phyloP scores from a whole-genome alignment of 2,797 vertebrate genomes.

The Paguma larvata region DNA sequence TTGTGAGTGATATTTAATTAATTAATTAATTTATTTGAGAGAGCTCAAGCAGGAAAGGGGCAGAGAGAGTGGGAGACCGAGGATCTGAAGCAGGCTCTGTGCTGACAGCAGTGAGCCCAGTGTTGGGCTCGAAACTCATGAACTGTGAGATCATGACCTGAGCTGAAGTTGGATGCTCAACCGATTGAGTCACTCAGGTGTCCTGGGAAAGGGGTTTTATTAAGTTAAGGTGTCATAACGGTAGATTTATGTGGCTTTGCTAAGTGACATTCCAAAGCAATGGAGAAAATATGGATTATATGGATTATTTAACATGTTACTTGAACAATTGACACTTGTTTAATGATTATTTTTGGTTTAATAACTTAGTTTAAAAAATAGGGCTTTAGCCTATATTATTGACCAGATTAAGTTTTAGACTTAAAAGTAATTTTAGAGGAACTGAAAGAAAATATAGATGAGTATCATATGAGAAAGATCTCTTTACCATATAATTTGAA shows the following conservation, averaged over 20 bases:
- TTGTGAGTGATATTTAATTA: no score
- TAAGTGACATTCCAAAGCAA: background rate
- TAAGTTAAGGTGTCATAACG: background rate
- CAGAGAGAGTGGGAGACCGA: no score
- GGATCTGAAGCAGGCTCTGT: no score
- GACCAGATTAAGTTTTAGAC: background rate
- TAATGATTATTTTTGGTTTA: background rate
- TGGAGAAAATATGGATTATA: background rate
- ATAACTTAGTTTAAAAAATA: background rate
- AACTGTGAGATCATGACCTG: no score
- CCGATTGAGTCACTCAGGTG: no score
- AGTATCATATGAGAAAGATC: background rate
- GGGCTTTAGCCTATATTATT: background rate
- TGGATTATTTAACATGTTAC: background rate
- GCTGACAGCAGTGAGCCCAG: no score
- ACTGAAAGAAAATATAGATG: constrained; percentile 2
- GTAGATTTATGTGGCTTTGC: background rate
- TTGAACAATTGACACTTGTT: background rate
- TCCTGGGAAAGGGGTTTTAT: background rate
- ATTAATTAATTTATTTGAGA: no score
- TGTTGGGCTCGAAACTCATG: no score
- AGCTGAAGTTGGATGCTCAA: no score
- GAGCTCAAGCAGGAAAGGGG: no score
- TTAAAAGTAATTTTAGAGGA: constrained; percentile 49
- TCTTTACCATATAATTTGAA: background rate